Evolutionary conservation across 2,888 invertebrate genomes (phyloP), one percentile per base, ranked within the genome.

Genomic region (Eristalis tenax): DNA sequence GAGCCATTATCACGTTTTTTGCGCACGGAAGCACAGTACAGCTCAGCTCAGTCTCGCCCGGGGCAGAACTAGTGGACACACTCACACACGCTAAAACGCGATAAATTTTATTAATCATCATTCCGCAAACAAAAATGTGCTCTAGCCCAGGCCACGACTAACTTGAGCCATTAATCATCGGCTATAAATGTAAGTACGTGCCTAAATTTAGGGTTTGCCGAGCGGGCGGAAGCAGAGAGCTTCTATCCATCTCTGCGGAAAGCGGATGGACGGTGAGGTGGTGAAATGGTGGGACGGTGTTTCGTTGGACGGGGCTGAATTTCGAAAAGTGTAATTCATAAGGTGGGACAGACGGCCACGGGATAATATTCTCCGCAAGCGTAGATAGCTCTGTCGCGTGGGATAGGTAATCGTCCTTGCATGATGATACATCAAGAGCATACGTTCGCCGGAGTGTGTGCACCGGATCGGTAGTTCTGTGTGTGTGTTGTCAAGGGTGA

Each of bases 81-180:
- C 15, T 35, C 63, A 18, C 18, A 40, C 35, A 50, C 71, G 35
- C 43, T 59, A 32, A 32, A 70, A 59, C 56, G 56, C 79, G 79
- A 83, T 87, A 83, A 83, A 83, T 83, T 87, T 79, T 87, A 87
- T 87, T 83, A 87, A 87, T 87, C 87, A 83, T 87, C 83, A 83
- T 87, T 87, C 75, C 66, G 69, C 83, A 87, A 83, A 87, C 87
- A 87, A 76, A 83, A 87, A 83, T 87, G 68, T 79, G 43, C 69
- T 80, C 79, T 59, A 61, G 75, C 76, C 59, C 80, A 57, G 71
- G 61, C 68, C 83, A 83, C 66, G 83, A 82, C 87, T 75, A 87
- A 87, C 87, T 87, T 87, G 43, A 40, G 59, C 69, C 83, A 87
- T 87, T 87, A 87, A 87, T 87, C 87, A 87, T 76, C 57, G 76